Evolutionary conservation across 2,113 vertebrate species (phyloP), one percentile per base, ranked within the genome.

Genomic region (Chloropsis cyanopogon): DNA sequence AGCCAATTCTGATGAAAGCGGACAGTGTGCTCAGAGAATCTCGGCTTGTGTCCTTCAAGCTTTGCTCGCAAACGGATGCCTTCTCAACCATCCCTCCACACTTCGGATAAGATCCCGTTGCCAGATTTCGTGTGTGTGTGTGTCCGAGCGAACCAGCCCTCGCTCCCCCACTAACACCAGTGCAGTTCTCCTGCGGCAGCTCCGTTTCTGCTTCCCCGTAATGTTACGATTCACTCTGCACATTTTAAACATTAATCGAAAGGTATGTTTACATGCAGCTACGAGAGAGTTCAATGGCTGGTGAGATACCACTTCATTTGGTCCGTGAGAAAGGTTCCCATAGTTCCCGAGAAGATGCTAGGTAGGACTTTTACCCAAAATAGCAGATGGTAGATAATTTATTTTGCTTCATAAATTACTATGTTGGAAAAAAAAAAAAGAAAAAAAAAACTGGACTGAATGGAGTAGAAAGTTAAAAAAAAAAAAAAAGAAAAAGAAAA

Each of bases 51-150:
- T 94, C 92, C 60, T 96, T 95, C 96, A 95, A 97, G 98, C 98
- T 98, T 98, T 93, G 98, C 98, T 98, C 94, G 97, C 97, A 97
- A 96, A 97, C 86, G 96, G 97, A 97, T 97, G 97, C 97, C 97
- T 98, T 98, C 94, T 95, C 97, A 82, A 53, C 95, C 97, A 57
- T 88, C 93, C 97, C 97, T 96, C 96, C 65, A 92, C 96, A 80
- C 82, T 71, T 70, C 44, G 90, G 97, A 96, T 95, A 88, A 93
- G 84, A 88, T 49, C 86, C 92, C 78, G 59, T 92, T 84, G 96
- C 96, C 96, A 97, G 96, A 88, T 95, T 12, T 94, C 12, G 79
- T 72, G 77, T 88, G 78, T 89, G 93, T 39, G 80, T 64, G 90
- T 92, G 71, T 94, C 86, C 42, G 71, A 85, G 92, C 85, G 95